A percentile compares a stretch with the other conserved stretches of the same genome.
phyloP scores from a whole-genome alignment of 2,888 invertebrate genomes.

The Stenotaenia linearis region DNA sequence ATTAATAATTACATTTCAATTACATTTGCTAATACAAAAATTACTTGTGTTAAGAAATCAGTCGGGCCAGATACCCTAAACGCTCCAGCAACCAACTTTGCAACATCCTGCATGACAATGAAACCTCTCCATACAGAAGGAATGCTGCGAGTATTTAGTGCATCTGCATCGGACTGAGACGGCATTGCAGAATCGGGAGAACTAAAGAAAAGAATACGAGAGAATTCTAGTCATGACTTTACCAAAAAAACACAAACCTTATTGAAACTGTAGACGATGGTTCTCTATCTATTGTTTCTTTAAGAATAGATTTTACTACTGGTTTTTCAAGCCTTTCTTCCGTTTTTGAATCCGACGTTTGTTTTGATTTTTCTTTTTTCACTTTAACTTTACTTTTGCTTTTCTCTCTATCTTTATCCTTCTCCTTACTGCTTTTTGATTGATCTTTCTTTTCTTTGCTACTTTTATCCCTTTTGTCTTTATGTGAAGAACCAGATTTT shows the following conservation, averaged over 20 bases:
- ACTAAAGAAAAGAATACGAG: slow-evolving; percentile 38
- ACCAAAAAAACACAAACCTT: slow-evolving; percentile 43
- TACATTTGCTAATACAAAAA: not conserved
- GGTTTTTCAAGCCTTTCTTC: slow-evolving; percentile 36
- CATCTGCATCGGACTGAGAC: slow-evolving; percentile 39
- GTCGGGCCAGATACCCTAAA: slow-evolving; percentile 57
- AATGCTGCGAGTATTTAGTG: slow-evolving; percentile 36
- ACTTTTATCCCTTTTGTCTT: slow-evolving; percentile 38
- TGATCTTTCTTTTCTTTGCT: slow-evolving; percentile 39
- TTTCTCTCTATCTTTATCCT: slow-evolving; percentile 41
- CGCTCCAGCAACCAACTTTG: slow-evolving; percentile 75
- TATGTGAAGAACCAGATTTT: slow-evolving; percentile 28
- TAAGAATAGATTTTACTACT: not conserved
- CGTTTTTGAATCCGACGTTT: slow-evolving; percentile 30
- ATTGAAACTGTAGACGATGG: slow-evolving; percentile 72
- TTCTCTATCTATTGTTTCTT: slow-evolving; percentile 58
- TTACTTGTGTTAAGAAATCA: slow-evolving; percentile 34
- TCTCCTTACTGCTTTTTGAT: slow-evolving; percentile 39
- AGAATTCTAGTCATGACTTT: not conserved
- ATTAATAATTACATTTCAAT: not conserved
- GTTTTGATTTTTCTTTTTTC: slow-evolving; percentile 26
- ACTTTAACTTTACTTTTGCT: slow-evolving; percentile 32
- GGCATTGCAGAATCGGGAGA: slow-evolving; percentile 46
- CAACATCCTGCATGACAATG: slow-evolving; percentile 84
- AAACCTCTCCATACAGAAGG: slow-evolving; percentile 72